A percentile compares a stretch with the other conserved stretches of the same genome.
Evolutionary conservation across 2,113 vertebrate species (phyloP).

Genomic region (Chrysochloris asiatica): DNA sequence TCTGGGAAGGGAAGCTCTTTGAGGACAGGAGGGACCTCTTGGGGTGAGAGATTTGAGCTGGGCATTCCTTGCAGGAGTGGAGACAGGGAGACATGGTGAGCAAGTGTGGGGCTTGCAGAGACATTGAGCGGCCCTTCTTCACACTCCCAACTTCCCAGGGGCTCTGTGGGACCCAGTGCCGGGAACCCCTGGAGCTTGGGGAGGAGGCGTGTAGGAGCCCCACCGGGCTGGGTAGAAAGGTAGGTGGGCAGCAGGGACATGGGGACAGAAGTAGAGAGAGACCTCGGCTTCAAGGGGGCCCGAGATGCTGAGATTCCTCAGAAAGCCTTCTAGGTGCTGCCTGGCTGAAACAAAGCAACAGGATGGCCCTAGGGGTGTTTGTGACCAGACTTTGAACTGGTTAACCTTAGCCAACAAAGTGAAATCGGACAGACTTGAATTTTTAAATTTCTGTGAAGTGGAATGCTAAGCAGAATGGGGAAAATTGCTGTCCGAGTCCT

Average conservation of each 20-base stretch:
- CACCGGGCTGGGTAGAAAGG: not conserved
- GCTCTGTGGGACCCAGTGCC: not conserved
- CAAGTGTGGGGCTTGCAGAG: not conserved
- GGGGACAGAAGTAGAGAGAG: not conserved
- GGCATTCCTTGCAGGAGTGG: not conserved
- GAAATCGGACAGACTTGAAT: no score
- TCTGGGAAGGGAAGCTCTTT: not conserved
- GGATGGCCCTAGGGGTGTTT: not conserved
- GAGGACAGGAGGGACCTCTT: not conserved
- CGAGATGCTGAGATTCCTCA: not conserved
- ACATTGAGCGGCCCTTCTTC: not conserved
- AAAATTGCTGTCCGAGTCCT: no score
- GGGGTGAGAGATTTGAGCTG: not conserved
- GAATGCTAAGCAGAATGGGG: no score
- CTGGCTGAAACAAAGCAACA: not conserved
- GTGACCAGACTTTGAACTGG: no score
- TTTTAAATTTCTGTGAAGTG: no score
- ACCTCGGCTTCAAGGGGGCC: not conserved
- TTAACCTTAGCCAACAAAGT: no score
- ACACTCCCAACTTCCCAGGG: not conserved
- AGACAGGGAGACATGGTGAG: not conserved
- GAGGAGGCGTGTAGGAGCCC: not conserved
- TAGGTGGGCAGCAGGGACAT: not conserved
- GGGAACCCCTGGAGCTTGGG: not conserved
- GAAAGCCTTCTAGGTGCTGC: not conserved